phyloP scores from a whole-genome alignment of 2,797 vertebrate species.

The Crocodylus rhombifer region DNA sequence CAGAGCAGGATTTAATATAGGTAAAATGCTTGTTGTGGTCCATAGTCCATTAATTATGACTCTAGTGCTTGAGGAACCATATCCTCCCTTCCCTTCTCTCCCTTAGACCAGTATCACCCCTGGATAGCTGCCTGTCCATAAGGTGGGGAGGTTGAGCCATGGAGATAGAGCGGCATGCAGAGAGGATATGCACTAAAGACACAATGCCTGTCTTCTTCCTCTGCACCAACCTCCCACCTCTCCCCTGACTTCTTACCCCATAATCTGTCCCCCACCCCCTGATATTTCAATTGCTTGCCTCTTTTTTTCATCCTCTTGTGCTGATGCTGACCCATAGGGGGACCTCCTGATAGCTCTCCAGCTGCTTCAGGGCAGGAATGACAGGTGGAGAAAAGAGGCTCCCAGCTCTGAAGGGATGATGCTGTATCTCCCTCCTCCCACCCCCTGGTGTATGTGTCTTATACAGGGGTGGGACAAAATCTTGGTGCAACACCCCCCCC shows the following conservation, averaged over 20 bases:
- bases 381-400: background rate
- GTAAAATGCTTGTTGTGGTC: background rate
- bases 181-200: too few relatives aligned
- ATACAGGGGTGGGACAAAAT: background rate
- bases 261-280: background rate
- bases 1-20: too few relatives aligned
- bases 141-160: background rate
- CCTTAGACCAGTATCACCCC: background rate
- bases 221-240: too few relatives aligned
- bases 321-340: background rate
- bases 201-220: too few relatives aligned
- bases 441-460: background rate
- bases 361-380: accelerated
- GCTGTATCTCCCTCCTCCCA: background rate
- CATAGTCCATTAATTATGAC: background rate
- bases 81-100: background rate
- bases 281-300: background rate
- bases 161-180: too few relatives aligned
- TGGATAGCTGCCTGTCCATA: background rate
- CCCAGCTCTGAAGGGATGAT: background rate
- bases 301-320: background rate
- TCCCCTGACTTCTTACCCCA: too few relatives aligned
- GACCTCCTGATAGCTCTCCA: background rate
- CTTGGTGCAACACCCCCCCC: too few relatives aligned
- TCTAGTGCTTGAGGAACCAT: background rate